Conservation (phyloP, 53 echinoderm and acorn worm genomes). For the Echinarachnius parma region DNA sequence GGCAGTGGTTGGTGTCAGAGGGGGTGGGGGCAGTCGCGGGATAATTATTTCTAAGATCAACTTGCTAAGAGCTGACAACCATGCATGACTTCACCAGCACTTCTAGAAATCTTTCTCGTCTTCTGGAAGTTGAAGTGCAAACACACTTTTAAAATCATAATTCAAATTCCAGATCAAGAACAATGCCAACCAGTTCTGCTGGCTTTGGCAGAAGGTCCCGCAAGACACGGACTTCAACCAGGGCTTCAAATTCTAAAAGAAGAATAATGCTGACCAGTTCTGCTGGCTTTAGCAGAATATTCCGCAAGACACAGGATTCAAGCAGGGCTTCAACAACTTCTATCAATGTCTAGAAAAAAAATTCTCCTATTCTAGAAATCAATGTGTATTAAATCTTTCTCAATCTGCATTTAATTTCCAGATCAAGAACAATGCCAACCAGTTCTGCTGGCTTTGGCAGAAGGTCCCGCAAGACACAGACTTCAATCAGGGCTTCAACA, state of each 20-base stretch:
- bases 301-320: conserved; percentile 34
- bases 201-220: conserved; percentile 72
- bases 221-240: conserved; percentile 61
- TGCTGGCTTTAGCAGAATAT: conserved; percentile 86
- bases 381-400: no score
- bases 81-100: no score
- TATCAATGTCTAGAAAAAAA: conserved; percentile 93
- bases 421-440: conserved; percentile 90
- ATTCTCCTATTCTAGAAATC: no score
- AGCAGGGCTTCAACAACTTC: conserved; percentile 87
- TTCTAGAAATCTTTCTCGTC: no score
- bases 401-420: no score
- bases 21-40: no score
- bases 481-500: conserved; percentile 75
- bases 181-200: conserved; percentile 86
- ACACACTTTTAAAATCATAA: no score
- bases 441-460: conserved; percentile 89
- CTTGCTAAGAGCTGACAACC: no score
- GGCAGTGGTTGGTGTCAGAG: no score
- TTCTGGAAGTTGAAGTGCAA: no score
- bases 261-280: conserved; percentile 86
- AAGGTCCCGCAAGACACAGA: conserved; percentile 44
- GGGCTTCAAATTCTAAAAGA: conserved; percentile 80
- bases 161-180: conserved; percentile 84
- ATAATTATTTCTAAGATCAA: no score